Conservation (phyloP, 2,797 vertebrate species). For the Premnoplex brunnescens region DNA sequence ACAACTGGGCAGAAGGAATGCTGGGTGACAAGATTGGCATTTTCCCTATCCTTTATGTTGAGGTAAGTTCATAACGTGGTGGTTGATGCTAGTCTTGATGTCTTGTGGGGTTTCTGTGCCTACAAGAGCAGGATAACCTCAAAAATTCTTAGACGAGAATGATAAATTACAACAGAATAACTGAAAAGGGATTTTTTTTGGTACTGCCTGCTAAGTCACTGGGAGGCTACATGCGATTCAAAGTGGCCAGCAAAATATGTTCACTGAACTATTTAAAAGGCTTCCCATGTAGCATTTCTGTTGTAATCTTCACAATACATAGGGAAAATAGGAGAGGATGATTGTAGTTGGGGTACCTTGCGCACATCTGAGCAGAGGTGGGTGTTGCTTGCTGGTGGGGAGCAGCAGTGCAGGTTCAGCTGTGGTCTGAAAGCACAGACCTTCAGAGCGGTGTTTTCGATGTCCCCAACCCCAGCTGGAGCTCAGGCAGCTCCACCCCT, state of each 20-base stretch:
- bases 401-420: background rate
- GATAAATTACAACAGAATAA: background rate
- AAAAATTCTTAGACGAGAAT: background rate
- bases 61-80: constrained; percentile 81
- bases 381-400: background rate
- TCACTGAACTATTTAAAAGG: background rate
- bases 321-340: background rate
- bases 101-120: background rate
- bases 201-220: background rate
- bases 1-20: constrained; percentile 99
- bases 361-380: background rate
- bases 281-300: background rate
- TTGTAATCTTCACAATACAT: background rate
- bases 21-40: constrained; percentile 98
- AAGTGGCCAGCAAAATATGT: background rate
- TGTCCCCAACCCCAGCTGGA: background rate
- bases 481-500: background rate
- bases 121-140: background rate
- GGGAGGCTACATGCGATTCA: background rate
- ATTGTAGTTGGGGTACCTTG: background rate
- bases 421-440: background rate
- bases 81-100: background rate
- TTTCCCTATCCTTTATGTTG: constrained; percentile 96
- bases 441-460: background rate
- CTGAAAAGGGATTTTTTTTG: background rate